A percentile compares a stretch with the other conserved stretches of the same genome.
These are phyloP conservation scores for Sebastes paucispinis DNA, from an alignment of 2,797 vertebrate species.

Conservation along the genomic window DNA sequence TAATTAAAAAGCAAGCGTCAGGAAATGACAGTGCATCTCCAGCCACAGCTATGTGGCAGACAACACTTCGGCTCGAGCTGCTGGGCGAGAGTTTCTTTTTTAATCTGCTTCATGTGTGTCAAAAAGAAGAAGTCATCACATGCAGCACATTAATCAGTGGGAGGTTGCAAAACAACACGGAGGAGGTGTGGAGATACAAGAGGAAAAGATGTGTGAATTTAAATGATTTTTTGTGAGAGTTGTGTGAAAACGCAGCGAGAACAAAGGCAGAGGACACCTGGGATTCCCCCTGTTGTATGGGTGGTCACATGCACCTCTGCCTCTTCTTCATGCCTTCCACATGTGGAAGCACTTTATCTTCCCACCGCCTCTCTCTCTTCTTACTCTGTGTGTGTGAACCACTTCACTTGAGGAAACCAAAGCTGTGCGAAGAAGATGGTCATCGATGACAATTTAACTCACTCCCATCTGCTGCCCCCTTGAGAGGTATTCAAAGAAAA, in stretches of 20 bases:
- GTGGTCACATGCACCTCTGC: slow-evolving; percentile 76
- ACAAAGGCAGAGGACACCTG: slow-evolving; percentile 73
- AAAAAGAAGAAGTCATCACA: slow-evolving; percentile 27
- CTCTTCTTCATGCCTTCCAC: slow-evolving; percentile 73
- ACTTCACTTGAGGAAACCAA: slow-evolving; percentile 49
- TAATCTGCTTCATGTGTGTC: slow-evolving; percentile 12
- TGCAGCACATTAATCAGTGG: slow-evolving; percentile 7
- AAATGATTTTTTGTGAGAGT: not conserved
- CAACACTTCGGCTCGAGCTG: slow-evolving; percentile 36
- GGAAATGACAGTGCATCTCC: slow-evolving; percentile 66
- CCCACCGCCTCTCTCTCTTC: slow-evolving; percentile 32
- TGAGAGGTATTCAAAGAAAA: not conserved
- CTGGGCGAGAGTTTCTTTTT: not conserved
- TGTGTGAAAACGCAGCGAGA: slow-evolving; percentile 24
- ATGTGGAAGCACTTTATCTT: slow-evolving; percentile 81
- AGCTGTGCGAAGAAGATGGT: slow-evolving; percentile 45
- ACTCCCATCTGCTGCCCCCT: not conserved
- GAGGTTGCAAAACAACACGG: not conserved
- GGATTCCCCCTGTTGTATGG: slow-evolving; percentile 71
- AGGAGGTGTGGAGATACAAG: not conserved
- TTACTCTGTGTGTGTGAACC: slow-evolving; percentile 24
- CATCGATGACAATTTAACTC: slow-evolving; percentile 24
- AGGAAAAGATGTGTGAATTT: not conserved
- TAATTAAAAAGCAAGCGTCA: slow-evolving; percentile 70
- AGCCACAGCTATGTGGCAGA: slow-evolving; percentile 63